Base-by-base conservation (phyloP, 2,797 vertebrate species). In the Eulemur albifrons region DNA sequence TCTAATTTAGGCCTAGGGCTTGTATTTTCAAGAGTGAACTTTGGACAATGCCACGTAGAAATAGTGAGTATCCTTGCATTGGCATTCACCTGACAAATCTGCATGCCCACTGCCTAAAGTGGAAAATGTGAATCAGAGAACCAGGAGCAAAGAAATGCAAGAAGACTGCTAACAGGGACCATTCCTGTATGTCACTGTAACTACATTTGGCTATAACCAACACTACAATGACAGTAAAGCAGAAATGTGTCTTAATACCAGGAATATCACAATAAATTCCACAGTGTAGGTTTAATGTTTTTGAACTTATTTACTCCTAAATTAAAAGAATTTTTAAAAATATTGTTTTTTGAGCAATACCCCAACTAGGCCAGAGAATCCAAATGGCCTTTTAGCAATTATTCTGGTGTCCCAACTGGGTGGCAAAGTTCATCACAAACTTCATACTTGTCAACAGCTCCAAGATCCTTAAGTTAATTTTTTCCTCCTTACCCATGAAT, bases 1-100 rank as follows among this genome's bases (percentile, higher is more conserved):
- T 93, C 75, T 81, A 96, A 81, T 93, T 67, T 61, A 97, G 25
- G 30, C 27, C 38, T 81, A 38, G 23, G 23, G 35, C 3, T 90
- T 83, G 3, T 52, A 52, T 80, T 91, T 95, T 97, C 43, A 96
- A 94, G 89, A 79, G 13, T 91, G 79, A 96, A 94, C 52, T 95
- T 76, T n/a, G 63, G 32, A 20, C 38, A 77, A 69, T 69, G 48
- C n/a, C 67, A 59, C 40, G 63, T 2, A 70, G 85, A 86, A 32
- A 90, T 14, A 85, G 10, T 72, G 48, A 88, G 18, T 43, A 67
- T 92, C 59, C 10, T 61, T 83, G 1, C 15, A 10, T 8, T 20
- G 21, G 23, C 21, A 90, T 77, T 96, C 65, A 89, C n/a, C 32
- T 77, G 52, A 30, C 11, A 61, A 76, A 87, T 93, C 75, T 84